Evolutionary conservation across 1,140 invertebrate genomes (phyloP).

Genomic region (Leucophenga varia): DNA sequence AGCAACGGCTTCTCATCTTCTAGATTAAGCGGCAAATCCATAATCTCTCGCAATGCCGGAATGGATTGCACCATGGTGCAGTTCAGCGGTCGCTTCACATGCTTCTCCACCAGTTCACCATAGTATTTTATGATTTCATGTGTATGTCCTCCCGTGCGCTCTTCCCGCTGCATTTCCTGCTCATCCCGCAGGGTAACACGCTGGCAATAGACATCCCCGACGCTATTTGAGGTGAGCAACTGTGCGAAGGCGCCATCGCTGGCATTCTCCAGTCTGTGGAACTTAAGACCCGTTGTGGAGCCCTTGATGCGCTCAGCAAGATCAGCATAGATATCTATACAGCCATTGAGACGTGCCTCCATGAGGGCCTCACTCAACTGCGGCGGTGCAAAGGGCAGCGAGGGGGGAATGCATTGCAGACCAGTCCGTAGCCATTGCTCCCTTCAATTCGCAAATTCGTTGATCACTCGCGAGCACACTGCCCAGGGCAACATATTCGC

Average conservation of each 20-base stretch:
- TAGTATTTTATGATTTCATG: conserved; percentile 21
- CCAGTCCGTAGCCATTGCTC: not conserved
- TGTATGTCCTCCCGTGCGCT: conserved; percentile 27
- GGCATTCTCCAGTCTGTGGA: conserved; percentile 15
- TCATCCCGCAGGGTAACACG: conserved; percentile 20
- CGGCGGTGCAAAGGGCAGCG: conserved; percentile 23
- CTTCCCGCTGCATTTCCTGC: not conserved
- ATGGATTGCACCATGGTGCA: conserved; percentile 24
- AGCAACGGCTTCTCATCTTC: conserved; percentile 19
- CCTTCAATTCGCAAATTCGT: conserved; percentile 29
- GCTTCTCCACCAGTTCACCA: conserved; percentile 6
- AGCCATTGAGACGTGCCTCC: conserved; percentile 14
- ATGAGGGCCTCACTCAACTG: conserved; percentile 27
- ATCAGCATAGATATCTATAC: conserved; percentile 29
- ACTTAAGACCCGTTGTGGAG: conserved; percentile 27
- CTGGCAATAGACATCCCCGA: conserved; percentile 31
- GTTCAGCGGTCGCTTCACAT: conserved; percentile 1
- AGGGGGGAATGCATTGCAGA: conserved; percentile 19
- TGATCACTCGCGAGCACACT: conserved; percentile 20
- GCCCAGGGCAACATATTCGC: conserved; percentile 28
- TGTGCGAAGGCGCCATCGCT: conserved; percentile 30
- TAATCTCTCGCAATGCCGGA: conserved; percentile 18
- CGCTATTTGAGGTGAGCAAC: conserved; percentile 23
- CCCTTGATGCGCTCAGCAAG: conserved; percentile 23
- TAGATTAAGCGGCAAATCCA: conserved; percentile 14